Conservation (phyloP, 2,113 vertebrate species). For the Dasyurus viverrinus region DNA sequence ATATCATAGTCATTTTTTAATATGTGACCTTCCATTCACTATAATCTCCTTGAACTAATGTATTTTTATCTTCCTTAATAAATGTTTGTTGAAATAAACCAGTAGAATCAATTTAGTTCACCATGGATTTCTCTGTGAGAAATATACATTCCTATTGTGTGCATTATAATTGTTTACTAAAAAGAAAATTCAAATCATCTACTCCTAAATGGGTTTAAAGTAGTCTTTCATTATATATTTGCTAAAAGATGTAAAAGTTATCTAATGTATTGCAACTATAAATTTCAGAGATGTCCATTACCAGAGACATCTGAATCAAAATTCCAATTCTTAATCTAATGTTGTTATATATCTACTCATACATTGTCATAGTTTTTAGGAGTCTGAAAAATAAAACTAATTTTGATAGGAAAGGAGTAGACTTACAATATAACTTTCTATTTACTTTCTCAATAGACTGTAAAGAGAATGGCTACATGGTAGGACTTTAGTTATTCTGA, state of each 20-base stretch:
- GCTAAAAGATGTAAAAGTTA: not conserved
- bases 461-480: not conserved
- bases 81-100: not conserved
- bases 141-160: not conserved
- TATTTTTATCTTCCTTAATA: not conserved
- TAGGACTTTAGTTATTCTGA: not conserved
- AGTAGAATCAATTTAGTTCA: not conserved
- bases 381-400: not conserved
- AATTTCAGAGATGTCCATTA: not conserved
- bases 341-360: not conserved
- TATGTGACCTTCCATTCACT: not conserved
- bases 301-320: not conserved
- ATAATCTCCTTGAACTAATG: not conserved
- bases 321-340: not conserved
- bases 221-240: not conserved
- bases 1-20: not conserved
- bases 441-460: not conserved
- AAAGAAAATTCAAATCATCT: not conserved
- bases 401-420: not conserved
- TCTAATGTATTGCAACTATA: not conserved
- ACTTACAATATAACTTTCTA: not conserved
- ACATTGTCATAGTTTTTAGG: not conserved
- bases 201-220: not conserved
- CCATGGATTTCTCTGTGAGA: not conserved
- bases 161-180: not conserved